Conservation (phyloP, 2,888 invertebrate species). For the Syrista parreyssii region DNA sequence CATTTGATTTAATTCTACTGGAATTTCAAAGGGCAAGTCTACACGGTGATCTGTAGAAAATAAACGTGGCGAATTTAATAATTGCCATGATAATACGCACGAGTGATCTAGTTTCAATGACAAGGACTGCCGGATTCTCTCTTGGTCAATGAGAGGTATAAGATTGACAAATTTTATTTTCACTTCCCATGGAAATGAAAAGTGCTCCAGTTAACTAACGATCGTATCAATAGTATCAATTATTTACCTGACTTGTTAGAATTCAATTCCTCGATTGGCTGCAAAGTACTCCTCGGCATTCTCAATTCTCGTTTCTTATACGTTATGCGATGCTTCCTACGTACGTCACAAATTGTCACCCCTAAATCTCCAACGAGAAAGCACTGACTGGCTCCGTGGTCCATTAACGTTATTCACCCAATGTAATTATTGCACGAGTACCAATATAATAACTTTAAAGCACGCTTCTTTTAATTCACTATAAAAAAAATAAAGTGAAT, state of each 20-base stretch:
- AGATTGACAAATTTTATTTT: background rate
- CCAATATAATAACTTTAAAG: background rate
- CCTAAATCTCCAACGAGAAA: background rate
- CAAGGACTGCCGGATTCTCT: background rate
- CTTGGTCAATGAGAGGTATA: background rate
- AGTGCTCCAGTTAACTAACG: background rate
- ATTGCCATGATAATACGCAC: background rate
- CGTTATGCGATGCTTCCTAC: background rate
- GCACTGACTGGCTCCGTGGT: background rate
- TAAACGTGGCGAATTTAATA: background rate
- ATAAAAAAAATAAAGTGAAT: background rate
- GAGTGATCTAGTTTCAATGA: background rate
- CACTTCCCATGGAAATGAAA: constrained; percentile 3
- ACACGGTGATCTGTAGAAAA: background rate
- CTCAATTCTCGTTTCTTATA: background rate
- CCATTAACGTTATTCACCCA: background rate
- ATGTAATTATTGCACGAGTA: background rate
- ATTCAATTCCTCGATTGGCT: constrained; percentile 58
- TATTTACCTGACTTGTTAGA: constrained; percentile 52
- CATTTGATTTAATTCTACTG: background rate
- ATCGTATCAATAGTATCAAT: background rate
- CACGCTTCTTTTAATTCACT: background rate
- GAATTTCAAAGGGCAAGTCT: background rate
- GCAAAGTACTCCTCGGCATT: constrained; percentile 41
- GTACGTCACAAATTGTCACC: background rate